These are phyloP conservation scores for Camarhynchus parvulus DNA, from an alignment of 2,113 vertebrate genomes.

Conservation along the genomic window DNA sequence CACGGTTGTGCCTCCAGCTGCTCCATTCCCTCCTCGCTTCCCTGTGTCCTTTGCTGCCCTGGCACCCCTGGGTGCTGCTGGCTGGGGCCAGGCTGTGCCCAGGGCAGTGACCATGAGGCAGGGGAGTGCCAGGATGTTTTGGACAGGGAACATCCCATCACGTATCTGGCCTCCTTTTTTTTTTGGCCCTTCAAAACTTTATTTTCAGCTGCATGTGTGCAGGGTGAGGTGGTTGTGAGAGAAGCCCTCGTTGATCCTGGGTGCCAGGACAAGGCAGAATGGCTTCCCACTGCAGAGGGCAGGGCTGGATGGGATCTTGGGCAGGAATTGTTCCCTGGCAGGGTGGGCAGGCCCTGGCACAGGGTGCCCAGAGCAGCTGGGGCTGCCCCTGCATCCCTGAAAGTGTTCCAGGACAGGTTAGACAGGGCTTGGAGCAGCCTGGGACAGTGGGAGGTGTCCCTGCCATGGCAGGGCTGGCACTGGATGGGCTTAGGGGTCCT, in stretches of 20 bases:
- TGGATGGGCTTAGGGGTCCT: not conserved
- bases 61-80: not conserved
- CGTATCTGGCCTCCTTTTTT: not conserved
- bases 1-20: not conserved
- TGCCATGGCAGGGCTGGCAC: not conserved
- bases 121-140: not conserved
- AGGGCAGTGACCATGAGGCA: not conserved
- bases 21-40: not conserved
- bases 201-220: not conserved
- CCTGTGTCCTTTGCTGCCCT: not conserved
- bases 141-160: not conserved
- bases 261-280: not conserved
- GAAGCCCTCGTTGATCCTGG: not conserved
- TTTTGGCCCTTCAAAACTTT: not conserved
- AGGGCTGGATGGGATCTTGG: rapidly evolving
- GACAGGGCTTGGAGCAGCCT: rapidly evolving
- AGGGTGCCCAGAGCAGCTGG: not conserved
- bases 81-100: not conserved
- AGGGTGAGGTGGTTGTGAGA: not conserved
- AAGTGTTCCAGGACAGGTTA: rapidly evolving
- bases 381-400: not conserved
- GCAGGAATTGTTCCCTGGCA: not conserved
- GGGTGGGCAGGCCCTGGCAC: not conserved
- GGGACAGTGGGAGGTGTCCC: rapidly evolving
- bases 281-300: not conserved